A percentile compares a stretch with the other conserved stretches of the same genome.
These are phyloP conservation scores for Tetragonula clypearis DNA, from an alignment of 1,140 invertebrate genomes.

Conservation along the genomic window DNA sequence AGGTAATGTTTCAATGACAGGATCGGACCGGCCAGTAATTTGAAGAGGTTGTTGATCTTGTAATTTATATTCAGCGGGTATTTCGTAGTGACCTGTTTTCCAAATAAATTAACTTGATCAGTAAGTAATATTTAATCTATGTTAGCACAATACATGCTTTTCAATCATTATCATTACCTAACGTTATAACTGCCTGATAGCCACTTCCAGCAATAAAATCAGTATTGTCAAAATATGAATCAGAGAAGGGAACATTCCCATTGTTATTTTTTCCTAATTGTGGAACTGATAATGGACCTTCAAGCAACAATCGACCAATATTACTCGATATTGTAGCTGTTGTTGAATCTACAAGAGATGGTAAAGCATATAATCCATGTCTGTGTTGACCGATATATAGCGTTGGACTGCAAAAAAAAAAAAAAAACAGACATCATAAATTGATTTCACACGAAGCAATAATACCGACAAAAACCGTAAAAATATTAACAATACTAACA, in stretches of 20 bases:
- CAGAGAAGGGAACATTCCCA: constrained; percentile 54
- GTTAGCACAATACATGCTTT: neutral
- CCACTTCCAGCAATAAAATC: constrained; percentile 62
- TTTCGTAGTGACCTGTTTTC: constrained; percentile 89
- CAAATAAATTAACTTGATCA: constrained; percentile 63
- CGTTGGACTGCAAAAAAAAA: constrained; percentile 89
- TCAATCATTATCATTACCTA: constrained; percentile 65
- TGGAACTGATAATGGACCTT: constrained; percentile 84
- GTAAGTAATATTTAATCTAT: neutral
- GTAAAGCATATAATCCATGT: constrained; percentile 94
- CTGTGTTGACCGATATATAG: constrained; percentile 96
- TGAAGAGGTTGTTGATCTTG: constrained; percentile 81
- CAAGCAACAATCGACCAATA: constrained; percentile 85
- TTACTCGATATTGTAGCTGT: constrained; percentile 87
- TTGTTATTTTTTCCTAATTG: constrained; percentile 72
- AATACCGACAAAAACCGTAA: neutral
- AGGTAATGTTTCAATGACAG: constrained; percentile 73
- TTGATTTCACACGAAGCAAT: neutral
- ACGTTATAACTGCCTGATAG: constrained; percentile 70
- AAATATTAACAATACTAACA: constrained; percentile 83
- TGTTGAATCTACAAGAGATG: constrained; percentile 94
- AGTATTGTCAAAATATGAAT: constrained; percentile 44
- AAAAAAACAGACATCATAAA: neutral
- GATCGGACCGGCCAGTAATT: constrained; percentile 83
- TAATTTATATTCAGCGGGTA: constrained; percentile 82